Base-by-base conservation (phyloP, 2,888 invertebrate species). In the Sialis lutaria region DNA sequence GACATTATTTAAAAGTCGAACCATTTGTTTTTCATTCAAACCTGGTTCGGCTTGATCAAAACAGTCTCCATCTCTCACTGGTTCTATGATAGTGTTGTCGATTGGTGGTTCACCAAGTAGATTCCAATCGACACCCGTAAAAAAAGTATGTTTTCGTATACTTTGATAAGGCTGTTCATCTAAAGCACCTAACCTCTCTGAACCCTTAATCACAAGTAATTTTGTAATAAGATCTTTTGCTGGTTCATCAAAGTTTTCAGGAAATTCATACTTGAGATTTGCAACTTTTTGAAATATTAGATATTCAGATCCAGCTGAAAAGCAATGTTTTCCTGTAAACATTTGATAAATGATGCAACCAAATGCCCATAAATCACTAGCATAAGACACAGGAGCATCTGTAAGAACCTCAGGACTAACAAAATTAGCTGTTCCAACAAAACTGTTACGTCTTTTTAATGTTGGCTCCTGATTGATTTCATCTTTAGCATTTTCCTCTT, bases 361-460 rank as follows among this genome's bases (percentile, higher is more conserved):
- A 42, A 93, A 70, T 0, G 97, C 97, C 98, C 98, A 99, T 48
- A 97, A 70, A 67, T 99, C 98, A 9, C 89, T 87, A 40, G 87
- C 77, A 47, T 76, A 74, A 43, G 81, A 78, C 46, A 82, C 78
- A 2, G 79, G 78, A 2, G 32, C 13, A 35, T 61, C 60, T 50
- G 81, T 84, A 45, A 98, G 70, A 51, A 97, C 76, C 69, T 99
- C 98, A 3, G 98, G 98, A 48, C 95, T 95, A 0, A 99, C 95
- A 65, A 97, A 98, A 63, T 97, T 96, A 2, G 98, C 96, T 8
- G 97, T 98, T 44, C 98, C 98, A 9, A 97, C 97, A 67, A 98
- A 97, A 64, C 88, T 89, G 58, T 82, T 82, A 56, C 76, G 76
- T 50, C 87, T 72, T 54, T 72, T 68, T 67, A 67, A 53, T 65